Evolutionary conservation across 2,888 invertebrate species (phyloP).

Genomic region (Herminia tarsipennalis): DNA sequence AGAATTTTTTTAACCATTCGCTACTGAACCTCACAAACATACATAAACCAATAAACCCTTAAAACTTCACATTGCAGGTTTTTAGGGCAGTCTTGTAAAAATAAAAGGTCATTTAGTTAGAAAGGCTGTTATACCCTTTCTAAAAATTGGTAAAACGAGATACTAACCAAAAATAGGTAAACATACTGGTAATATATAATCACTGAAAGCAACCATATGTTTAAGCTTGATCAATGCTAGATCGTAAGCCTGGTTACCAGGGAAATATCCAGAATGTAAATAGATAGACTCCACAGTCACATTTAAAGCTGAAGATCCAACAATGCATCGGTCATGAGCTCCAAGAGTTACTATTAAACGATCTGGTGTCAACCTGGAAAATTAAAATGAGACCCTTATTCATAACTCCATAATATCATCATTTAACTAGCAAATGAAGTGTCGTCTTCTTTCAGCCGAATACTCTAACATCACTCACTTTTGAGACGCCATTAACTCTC

Average conservation of each 20-base stretch:
- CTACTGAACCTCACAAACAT: too few relatives aligned
- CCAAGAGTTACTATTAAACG: constrained; percentile 82
- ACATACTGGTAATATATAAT: constrained; percentile 84
- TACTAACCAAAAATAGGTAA: constrained; percentile 79
- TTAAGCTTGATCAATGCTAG: constrained; percentile 85
- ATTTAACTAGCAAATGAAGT: too few relatives aligned
- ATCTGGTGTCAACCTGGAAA: constrained; percentile 53
- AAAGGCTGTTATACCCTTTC: background rate
- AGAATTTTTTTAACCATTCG: too few relatives aligned
- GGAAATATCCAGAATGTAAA: constrained; percentile 83
- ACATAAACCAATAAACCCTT: too few relatives aligned
- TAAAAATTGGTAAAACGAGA: background rate
- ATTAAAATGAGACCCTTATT: background rate
- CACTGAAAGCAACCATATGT: constrained; percentile 78
- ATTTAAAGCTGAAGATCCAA: constrained; percentile 77
- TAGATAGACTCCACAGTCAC: constrained; percentile 80
- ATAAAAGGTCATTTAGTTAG: too few relatives aligned
- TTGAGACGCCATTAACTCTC: too few relatives aligned
- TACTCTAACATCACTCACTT: too few relatives aligned
- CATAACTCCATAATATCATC: background rate
- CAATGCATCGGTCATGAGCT: constrained; percentile 80
- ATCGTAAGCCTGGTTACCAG: constrained; percentile 82
- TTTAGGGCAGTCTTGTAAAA: too few relatives aligned
- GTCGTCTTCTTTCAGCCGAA: too few relatives aligned
- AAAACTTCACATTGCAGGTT: too few relatives aligned